Evolutionary conservation across 2,888 invertebrate species (phyloP).

Genomic region (Dryobotodes eremita): DNA sequence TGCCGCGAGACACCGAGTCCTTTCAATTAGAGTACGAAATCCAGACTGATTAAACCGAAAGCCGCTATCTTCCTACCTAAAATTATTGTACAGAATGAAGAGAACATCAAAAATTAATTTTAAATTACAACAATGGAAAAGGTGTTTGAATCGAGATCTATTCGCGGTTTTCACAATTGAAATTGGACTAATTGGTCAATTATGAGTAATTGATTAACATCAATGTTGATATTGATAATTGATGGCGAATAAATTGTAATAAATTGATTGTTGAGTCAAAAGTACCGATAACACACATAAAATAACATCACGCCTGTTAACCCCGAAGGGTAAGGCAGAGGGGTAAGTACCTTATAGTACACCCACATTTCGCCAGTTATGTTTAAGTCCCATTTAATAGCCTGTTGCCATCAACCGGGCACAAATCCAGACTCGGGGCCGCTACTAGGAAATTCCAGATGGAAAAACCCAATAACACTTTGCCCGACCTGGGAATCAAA

Average conservation of each 20-base stretch:
- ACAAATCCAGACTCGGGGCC: neutral
- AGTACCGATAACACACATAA: neutral
- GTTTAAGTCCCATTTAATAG: neutral
- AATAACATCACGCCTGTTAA: neutral
- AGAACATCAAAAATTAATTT: constrained; percentile 69
- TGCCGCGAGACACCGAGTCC: constrained; percentile 63
- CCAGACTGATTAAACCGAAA: constrained; percentile 71
- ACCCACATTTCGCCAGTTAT: neutral
- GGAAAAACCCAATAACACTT: neutral
- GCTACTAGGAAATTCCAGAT: neutral
- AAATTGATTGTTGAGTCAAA: neutral
- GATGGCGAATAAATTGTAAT: neutral
- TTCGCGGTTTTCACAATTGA: constrained; percentile 29
- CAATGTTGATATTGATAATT: constrained; percentile 37
- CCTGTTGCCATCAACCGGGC: neutral
- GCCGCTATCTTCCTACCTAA: constrained; percentile 62
- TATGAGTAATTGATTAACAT: constrained; percentile 18
- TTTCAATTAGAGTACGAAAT: constrained; percentile 73
- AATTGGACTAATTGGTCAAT: constrained; percentile 47
- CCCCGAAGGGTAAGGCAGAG: neutral
- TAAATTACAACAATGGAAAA: constrained; percentile 57
- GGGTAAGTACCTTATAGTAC: neutral
- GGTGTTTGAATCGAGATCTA: constrained; percentile 39
- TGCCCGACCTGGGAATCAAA: no score
- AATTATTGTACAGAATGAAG: constrained; percentile 64